Conservation (phyloP, 2,797 vertebrate species). For the Loriculus beryllinus region DNA sequence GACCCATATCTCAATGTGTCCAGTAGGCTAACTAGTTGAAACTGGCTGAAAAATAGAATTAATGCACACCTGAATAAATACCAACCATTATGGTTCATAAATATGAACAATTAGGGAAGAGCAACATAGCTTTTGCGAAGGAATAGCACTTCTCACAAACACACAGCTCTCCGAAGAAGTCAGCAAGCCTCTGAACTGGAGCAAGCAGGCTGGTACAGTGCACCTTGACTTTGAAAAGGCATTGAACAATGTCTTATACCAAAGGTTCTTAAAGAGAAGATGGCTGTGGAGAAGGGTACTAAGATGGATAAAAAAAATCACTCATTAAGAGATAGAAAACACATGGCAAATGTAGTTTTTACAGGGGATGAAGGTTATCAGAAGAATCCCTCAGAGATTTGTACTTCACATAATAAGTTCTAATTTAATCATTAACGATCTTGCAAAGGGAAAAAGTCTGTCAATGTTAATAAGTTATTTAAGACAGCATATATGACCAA, state of each 20-base stretch:
- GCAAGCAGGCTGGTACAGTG: background rate
- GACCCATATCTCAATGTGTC: background rate
- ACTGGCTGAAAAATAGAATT: background rate
- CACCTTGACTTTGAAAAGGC: background rate
- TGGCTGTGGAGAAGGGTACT: background rate
- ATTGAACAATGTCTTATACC: background rate
- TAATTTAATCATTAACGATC: constrained; percentile 11
- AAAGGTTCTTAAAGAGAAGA: background rate
- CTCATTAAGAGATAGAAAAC: background rate
- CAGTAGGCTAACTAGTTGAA: background rate
- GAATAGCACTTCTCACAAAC: background rate
- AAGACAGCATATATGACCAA: background rate
- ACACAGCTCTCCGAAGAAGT: background rate
- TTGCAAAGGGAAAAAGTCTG: background rate
- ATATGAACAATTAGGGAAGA: background rate
- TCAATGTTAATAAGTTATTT: background rate
- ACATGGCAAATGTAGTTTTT: background rate
- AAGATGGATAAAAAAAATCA: background rate
- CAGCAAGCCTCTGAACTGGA: background rate
- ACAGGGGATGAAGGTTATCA: background rate
- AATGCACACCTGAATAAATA: background rate
- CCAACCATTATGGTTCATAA: background rate
- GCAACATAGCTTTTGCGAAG: background rate
- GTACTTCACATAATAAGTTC: background rate
- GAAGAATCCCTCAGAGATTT: background rate